phyloP scores from a whole-genome alignment of 2,113 vertebrate species.

The Brachirus orientalis region DNA sequence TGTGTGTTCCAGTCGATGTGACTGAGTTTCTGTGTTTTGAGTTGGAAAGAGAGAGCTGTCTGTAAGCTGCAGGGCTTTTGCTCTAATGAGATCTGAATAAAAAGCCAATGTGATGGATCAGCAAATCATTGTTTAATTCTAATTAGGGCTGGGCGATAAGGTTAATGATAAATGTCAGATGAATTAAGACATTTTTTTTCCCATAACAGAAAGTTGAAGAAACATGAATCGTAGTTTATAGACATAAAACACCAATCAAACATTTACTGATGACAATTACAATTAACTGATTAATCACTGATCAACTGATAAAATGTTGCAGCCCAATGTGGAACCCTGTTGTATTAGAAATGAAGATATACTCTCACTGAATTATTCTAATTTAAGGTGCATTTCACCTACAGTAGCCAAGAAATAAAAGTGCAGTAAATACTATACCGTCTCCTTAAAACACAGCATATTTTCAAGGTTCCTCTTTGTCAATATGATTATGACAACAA shows the following conservation, averaged over 20 bases:
- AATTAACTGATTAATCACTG: too few relatives aligned
- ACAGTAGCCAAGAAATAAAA: not conserved
- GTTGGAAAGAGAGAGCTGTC: constrained; percentile 1
- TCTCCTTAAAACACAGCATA: not conserved
- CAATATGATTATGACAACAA: not conserved
- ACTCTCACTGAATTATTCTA: constrained; percentile 6
- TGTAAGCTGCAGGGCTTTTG: constrained; percentile 18
- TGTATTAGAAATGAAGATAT: too few relatives aligned
- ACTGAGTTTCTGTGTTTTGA: constrained; percentile 9
- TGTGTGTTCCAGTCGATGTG: not conserved
- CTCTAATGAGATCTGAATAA: constrained; percentile 34
- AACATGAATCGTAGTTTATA: too few relatives aligned
- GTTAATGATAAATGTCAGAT: too few relatives aligned
- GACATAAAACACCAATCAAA: too few relatives aligned
- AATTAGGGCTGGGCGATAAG: not conserved
- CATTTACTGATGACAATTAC: too few relatives aligned
- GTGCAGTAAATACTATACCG: not conserved
- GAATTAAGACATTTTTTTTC: too few relatives aligned
- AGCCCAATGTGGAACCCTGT: too few relatives aligned
- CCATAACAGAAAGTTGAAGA: too few relatives aligned
- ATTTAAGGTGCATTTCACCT: not conserved
- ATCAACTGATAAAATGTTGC: too few relatives aligned
- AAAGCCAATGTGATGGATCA: constrained; percentile 19
- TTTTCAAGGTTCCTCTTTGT: not conserved
- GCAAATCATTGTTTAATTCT: constrained; percentile 8